Conservation (phyloP, 2,113 vertebrate genomes). For the Stictonetta naevosa region DNA sequence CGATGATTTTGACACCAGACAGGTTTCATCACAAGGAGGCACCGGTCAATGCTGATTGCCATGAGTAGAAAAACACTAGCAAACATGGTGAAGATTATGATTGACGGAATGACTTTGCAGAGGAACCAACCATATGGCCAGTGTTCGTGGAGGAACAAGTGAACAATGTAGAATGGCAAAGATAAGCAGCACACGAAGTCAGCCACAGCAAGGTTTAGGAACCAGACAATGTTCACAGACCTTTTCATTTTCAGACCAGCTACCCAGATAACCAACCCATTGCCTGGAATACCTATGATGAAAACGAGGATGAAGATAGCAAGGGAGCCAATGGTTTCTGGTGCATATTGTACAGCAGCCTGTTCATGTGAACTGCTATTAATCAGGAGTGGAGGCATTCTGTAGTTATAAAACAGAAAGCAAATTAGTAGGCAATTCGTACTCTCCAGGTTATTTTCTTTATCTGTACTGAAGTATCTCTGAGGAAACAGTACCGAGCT, state of each 20-base stretch:
- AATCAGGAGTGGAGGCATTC: conserved; percentile 41
- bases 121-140: conserved; percentile 81
- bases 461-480: not conserved
- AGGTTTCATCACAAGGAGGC: conserved; percentile 77
- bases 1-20: conserved; percentile 86
- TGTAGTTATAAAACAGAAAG: not conserved
- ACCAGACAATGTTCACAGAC: conserved; percentile 82
- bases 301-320: conserved; percentile 69
- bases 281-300: conserved; percentile 79
- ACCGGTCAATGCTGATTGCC: conserved; percentile 82
- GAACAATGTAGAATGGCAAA: conserved; percentile 77
- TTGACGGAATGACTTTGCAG: conserved; percentile 81
- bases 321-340: conserved; percentile 45
- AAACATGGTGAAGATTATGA: conserved; percentile 84
- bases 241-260: conserved; percentile 80
- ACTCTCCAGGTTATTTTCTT: not conserved
- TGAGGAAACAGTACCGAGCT: not conserved
- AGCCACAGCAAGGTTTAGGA: conserved; percentile 82
- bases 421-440: not conserved
- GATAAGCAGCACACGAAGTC: conserved; percentile 83
- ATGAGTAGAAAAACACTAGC: conserved; percentile 81
- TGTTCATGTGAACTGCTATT: conserved; percentile 38
- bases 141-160: conserved; percentile 61
- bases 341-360: not conserved
- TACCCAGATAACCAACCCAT: conserved; percentile 84